Percentiles rank a stretch among this genome's conserved stretches.
Evolutionary conservation across 2,113 vertebrate genomes (phyloP).

Genomic region (Proterorhinus semilunaris): DNA sequence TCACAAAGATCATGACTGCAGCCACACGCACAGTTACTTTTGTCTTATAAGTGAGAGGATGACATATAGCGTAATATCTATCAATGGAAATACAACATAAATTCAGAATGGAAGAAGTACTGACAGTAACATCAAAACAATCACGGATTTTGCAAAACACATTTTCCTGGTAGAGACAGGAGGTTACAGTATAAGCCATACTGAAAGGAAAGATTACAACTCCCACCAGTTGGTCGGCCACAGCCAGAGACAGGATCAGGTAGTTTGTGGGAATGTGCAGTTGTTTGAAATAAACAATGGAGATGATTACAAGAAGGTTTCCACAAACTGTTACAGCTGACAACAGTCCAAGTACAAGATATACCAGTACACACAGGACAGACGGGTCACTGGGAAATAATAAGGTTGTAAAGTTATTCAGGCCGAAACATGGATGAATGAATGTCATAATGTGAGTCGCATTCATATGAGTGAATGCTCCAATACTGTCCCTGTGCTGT

Average conservation of each 20-base stretch:
- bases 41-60: conserved; percentile 24
- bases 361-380: too few relatives aligned
- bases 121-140: conserved; percentile 19
- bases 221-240: conserved; percentile 11
- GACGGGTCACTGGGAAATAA: not conserved
- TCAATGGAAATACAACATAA: conserved; percentile 37
- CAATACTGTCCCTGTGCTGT: not conserved
- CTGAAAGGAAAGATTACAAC: conserved; percentile 32
- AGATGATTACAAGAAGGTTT: conserved; percentile 22
- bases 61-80: conserved; percentile 32
- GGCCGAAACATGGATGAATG: conserved; percentile 36
- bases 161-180: conserved; percentile 13
- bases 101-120: conserved; percentile 28
- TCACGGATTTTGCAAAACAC: conserved; percentile 27
- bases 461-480: too few relatives aligned
- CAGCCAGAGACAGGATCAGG: conserved; percentile 17
- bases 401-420: not conserved
- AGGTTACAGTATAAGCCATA: conserved; percentile 13
- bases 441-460: not conserved
- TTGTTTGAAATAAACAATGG: too few relatives aligned
- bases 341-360: too few relatives aligned
- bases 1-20: conserved; percentile 11
- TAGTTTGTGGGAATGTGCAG: not conserved
- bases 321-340: conserved; percentile 11
- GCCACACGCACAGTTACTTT: conserved; percentile 17